Evolutionary conservation across 1,140 invertebrate species (phyloP), one percentile per base, ranked within the genome.

Genomic region (Magallana gigas): DNA sequence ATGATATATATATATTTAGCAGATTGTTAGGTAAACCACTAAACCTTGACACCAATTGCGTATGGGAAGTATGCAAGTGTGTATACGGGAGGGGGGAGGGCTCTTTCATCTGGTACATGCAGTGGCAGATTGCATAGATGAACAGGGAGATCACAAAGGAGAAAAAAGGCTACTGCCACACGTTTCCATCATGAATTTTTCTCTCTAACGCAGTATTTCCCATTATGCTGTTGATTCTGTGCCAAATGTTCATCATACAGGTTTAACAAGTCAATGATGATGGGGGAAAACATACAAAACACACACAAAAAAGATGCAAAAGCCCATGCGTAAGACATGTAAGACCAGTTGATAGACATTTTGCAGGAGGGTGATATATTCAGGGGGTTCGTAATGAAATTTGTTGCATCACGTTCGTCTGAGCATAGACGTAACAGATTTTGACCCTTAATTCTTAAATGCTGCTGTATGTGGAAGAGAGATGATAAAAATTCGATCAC

Each of bases 241-340:
- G 68, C 68, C 68, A 76, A 76, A 18, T 76, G 68, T 64, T 64
- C 60, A 64, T 64, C 60, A 64, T 64, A 64, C 68, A 76, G 68
- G 68, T 76, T 76, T 76, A 76, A 36, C 68, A 76, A 76, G 68
- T 18, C 3, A 29, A 29, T 36, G 23, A 76, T 29, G 23, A 76
- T 48, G 36, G 36, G 36, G 36, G 0, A 23, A 48, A 48, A 1
- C 36, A 48, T 5, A 48, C 36, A 48, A 48, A 48, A 48, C 2
- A 48, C 36, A 2, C 36, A 48, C 23, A 48, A 48, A 48, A 4
- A 48, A 48, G 36, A 48, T 48, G 36, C 3, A 48, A 48, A 4
- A 48, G 36, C 36, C 36, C 36, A 48, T 48, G 36, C 36, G 5
- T 5, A 48, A 48, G 36, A 48, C 36, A 48, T 48, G 36, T 48